Conservation (phyloP, 2,888 invertebrate genomes). For the Theretra japonica region DNA sequence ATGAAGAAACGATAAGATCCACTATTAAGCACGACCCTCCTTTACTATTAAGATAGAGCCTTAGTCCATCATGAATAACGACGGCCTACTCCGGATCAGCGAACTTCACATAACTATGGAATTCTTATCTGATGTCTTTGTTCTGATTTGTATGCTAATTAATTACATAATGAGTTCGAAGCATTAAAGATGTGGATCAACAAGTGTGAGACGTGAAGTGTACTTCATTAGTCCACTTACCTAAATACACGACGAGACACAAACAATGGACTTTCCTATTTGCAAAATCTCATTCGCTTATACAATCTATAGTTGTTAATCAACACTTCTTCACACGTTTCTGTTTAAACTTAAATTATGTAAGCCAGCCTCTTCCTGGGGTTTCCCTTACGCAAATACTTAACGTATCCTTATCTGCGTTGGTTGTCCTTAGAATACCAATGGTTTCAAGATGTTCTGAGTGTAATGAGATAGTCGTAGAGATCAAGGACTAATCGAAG, state of each 20-base stretch:
- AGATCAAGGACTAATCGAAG: no score
- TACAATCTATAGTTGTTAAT: conserved; percentile 47
- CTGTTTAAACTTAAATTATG: conserved; percentile 13
- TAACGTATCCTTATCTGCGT: neutral
- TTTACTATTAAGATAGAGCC: no score
- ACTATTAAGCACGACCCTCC: no score
- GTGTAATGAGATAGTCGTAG: no score
- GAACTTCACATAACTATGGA: no score
- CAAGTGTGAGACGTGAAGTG: neutral
- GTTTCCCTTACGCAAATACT: neutral
- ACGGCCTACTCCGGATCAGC: no score
- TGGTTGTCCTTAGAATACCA: neutral
- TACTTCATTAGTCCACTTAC: conserved; percentile 18
- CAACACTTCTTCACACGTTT: conserved; percentile 53
- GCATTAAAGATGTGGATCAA: neutral
- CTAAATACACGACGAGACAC: conserved; percentile 8
- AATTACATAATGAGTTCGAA: conserved; percentile 2
- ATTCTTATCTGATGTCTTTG: no score
- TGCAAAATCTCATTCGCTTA: conserved; percentile 46
- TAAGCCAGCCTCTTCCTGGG: conserved; percentile 12
- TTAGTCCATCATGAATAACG: no score
- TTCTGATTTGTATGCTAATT: no score
- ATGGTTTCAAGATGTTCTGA: neutral
- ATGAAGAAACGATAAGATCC: no score
- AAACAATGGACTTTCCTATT: conserved; percentile 44